Conservation (phyloP, 2,797 vertebrate species). For the Natrix natrix region DNA sequence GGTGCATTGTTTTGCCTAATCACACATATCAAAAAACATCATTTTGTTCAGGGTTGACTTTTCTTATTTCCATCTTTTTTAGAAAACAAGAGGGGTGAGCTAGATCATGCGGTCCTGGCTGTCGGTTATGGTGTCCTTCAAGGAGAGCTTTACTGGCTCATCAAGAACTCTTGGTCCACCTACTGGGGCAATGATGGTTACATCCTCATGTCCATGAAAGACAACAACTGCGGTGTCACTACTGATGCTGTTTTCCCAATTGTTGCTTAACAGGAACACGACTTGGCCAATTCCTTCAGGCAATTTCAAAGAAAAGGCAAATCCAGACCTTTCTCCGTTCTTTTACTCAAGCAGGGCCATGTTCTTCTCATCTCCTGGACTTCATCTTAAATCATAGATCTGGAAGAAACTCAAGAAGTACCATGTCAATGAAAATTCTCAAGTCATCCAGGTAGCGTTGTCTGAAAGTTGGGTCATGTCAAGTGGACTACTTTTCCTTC, state of each 20-base stretch:
- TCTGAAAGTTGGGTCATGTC: not conserved
- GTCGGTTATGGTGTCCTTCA: constrained; percentile 78
- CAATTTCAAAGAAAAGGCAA: not conserved
- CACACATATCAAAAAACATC: not conserved
- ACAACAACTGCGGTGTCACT: constrained; percentile 84
- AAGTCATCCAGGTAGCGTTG: not conserved
- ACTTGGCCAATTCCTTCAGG: not conserved
- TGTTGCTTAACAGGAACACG: constrained; percentile 64
- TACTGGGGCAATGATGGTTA: constrained; percentile 86
- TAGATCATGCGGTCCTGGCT: constrained; percentile 81
- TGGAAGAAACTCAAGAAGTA: not conserved
- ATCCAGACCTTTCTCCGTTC: not conserved
- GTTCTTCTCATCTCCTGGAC: not conserved
- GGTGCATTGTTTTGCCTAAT: not conserved
- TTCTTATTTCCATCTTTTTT: not conserved
- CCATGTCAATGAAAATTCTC: not conserved
- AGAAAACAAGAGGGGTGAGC: constrained; percentile 66
- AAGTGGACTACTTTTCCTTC: not conserved
- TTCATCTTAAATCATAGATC: not conserved
- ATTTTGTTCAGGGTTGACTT: not conserved
- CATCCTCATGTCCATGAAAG: constrained; percentile 85
- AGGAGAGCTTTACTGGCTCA: constrained; percentile 78
- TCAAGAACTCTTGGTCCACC: constrained; percentile 88
- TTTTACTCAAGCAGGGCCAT: not conserved
- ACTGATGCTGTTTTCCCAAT: constrained; percentile 82